Base-by-base conservation (phyloP, 2,797 vertebrate species). In the Synaphobranchus kaupii region DNA sequence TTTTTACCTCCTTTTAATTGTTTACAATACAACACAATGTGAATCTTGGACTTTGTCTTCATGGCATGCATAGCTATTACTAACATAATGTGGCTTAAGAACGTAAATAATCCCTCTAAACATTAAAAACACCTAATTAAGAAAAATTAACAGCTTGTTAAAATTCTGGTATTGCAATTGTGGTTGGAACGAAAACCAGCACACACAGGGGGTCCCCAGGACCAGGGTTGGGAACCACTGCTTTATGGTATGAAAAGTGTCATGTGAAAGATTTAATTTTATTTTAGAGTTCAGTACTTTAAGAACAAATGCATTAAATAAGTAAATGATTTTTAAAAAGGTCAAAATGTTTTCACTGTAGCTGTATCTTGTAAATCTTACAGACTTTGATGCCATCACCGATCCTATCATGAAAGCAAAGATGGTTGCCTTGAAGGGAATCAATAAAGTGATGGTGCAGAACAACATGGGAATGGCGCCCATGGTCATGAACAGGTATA, bases 381-480 rank as follows among this genome's bases (percentile, higher is more conserved):
- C 92, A 99, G 99, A 99, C 96, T 99, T 99, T 89, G 99, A 99
- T 94, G 95, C 98, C 15, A 99, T 99, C 90, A 99, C 98, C 20
- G 98, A 99, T 92, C 99, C 99, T 12, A 99, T 99, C 89, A 99
- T 99, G 98, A 99, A 99, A 94, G 99, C 99, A 88, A 99, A 99
- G 96, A 99, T 99, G 98, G 98, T 99, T 34, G 99, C 98, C 81
- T 95, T 99, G 34, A 99, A 99, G 94, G 99, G 99, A 88, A 99
- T 99, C 94, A 99, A 99, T 93, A 99, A 99, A 95, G 98, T 99
- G 87, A 99, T 99, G 99, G 98, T 98, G 44, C 98, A 99, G 89
- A 99, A 96, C 95, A 99, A 96, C 91, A 97, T 99, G 97, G 98
- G 98, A 87, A 98, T 99, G 96, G 93, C 97, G 1, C 97, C 97